Conservation (phyloP, 2,797 vertebrate species). For the Danio tinwini region DNA sequence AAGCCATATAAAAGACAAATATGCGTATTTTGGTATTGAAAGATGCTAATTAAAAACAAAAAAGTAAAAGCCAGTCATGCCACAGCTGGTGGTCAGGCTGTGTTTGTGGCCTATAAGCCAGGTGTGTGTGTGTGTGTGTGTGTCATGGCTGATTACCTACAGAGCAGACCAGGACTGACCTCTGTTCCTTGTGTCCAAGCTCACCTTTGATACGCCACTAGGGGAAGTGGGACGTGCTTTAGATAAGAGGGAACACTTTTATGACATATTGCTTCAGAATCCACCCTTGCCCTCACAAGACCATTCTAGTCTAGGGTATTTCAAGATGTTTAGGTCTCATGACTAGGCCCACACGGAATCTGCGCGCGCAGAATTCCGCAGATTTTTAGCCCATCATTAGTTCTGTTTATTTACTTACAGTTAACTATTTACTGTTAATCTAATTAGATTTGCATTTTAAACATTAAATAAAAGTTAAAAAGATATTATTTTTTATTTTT, state of each 20-base stretch:
- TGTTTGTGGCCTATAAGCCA: too few species aligned
- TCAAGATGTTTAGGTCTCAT: background rate
- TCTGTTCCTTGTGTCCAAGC: conserved; percentile 48
- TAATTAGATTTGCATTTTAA: too few species aligned
- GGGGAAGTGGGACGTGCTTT: conserved; percentile 51
- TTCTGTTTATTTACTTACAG: too few species aligned
- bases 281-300: conserved; percentile 20
- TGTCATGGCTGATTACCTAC: conserved; percentile 33
- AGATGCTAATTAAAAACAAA: background rate
- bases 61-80: background rate
- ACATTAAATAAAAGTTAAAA: too few species aligned
- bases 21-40: background rate
- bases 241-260: conserved; percentile 59
- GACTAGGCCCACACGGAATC: too few species aligned
- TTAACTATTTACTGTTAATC: too few species aligned
- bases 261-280: conserved; percentile 35
- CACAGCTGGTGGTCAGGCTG: too few species aligned
- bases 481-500: too few species aligned
- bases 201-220: conserved; percentile 60
- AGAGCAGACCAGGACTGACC: conserved; percentile 42
- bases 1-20: background rate
- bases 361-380: too few species aligned
- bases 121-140: background rate
- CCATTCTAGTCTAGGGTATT: conserved; percentile 25
- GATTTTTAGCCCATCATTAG: too few species aligned